These are phyloP conservation scores for Triops cancriformis DNA, from an alignment of 1,140 invertebrate genomes.

Conservation along the genomic window DNA sequence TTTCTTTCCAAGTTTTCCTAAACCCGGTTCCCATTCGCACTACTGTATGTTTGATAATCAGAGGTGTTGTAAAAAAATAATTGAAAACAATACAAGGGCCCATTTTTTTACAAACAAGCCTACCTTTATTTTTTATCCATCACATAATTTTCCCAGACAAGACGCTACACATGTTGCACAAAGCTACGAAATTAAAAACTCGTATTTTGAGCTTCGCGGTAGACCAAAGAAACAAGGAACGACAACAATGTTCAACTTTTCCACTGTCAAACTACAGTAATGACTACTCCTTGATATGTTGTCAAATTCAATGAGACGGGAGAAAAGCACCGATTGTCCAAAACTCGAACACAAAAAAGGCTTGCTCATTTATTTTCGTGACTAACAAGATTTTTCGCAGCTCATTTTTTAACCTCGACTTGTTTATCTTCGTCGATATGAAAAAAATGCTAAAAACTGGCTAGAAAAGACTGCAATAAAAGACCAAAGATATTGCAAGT, in stretches of 20 bases:
- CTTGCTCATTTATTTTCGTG: background rate
- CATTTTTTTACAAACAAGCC: background rate
- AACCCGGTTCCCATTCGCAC: background rate
- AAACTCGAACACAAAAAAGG: background rate
- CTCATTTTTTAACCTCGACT: background rate
- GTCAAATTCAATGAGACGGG: background rate
- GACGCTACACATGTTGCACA: background rate
- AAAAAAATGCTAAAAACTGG: background rate
- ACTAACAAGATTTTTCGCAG: background rate
- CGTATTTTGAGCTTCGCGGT: background rate
- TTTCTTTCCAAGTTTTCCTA: background rate
- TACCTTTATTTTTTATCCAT: background rate
- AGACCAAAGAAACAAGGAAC: background rate
- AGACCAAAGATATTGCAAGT: background rate
- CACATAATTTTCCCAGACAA: background rate
- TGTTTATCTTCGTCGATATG: background rate
- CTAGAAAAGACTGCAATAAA: background rate
- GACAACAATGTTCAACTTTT: background rate
- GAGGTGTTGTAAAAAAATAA: conserved; percentile 1
- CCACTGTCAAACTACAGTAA: background rate
- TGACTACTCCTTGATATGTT: background rate
- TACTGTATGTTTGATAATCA: background rate
- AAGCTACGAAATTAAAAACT: background rate
- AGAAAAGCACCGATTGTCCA: background rate
- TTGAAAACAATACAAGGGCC: conserved; percentile 4